phyloP scores from a whole-genome alignment of 2,113 vertebrate species.

The Amazona vittata region DNA sequence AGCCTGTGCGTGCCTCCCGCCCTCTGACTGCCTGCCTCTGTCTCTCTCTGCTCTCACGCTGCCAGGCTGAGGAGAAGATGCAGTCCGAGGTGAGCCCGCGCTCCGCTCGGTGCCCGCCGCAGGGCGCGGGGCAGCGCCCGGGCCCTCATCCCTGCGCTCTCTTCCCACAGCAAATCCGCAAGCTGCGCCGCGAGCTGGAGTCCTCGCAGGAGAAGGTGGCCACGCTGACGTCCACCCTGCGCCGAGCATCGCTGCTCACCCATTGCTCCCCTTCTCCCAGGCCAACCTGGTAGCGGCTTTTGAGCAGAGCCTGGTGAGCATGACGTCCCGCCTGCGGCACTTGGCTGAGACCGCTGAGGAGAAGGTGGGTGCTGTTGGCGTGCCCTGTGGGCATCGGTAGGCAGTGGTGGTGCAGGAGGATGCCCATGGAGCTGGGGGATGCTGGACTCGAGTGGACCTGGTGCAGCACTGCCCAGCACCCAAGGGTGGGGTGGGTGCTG shows the following conservation, averaged over 20 bases:
- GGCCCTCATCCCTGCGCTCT: neutral
- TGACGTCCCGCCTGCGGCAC: constrained; percentile 90
- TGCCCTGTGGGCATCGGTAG: neutral
- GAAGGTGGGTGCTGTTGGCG: constrained; percentile 77
- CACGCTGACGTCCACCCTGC: constrained; percentile 81
- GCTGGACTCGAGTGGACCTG: neutral
- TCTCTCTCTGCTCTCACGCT: constrained; percentile 70
- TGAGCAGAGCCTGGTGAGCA: constrained; percentile 91
- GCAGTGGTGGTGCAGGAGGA: accelerated
- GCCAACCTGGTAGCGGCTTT: constrained; percentile 95
- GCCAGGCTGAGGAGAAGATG: constrained; percentile 96
- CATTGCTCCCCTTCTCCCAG: constrained; percentile 57
- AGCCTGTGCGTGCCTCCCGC: constrained; percentile 36
- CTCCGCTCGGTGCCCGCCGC: neutral
- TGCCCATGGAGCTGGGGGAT: accelerated
- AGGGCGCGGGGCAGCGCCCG: accelerated
- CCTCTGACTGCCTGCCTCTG: constrained; percentile 69
- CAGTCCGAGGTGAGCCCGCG: constrained; percentile 87
- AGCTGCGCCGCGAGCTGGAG: constrained; percentile 91
- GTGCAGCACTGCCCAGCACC: neutral
- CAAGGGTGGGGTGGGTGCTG: neutral
- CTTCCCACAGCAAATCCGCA: constrained; percentile 89
- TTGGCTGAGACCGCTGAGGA: constrained; percentile 89
- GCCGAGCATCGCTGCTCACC: neutral
- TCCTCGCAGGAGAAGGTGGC: constrained; percentile 97